Evolutionary conservation across 2,888 invertebrate species (phyloP).

Genomic region (Erynnis tages): DNA sequence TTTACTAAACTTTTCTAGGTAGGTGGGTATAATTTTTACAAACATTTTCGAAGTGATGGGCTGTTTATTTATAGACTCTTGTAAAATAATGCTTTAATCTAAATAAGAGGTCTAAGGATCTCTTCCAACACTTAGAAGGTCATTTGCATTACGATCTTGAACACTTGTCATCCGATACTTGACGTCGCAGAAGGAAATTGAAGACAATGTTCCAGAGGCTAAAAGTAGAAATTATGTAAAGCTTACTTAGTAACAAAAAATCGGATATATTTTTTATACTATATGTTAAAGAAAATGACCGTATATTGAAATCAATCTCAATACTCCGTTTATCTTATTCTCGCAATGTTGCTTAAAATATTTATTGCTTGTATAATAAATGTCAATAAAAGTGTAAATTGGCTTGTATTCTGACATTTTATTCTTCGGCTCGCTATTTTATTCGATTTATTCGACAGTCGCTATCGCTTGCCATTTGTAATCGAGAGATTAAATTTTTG

Average conservation of each 20-base stretch:
- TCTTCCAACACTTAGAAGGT: slow-evolving; percentile 1
- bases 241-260: neutral
- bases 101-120: no score
- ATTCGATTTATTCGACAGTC: slow-evolving; percentile 10
- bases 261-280: no score
- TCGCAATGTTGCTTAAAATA: slow-evolving; percentile 29
- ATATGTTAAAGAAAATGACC: no score
- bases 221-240: no score
- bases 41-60: no score
- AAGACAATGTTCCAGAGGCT: no score
- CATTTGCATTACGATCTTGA: slow-evolving; percentile 6
- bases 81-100: no score
- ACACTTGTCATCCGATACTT: neutral
- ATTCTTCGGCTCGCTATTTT: slow-evolving; percentile 6
- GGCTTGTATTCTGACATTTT: slow-evolving; percentile 21
- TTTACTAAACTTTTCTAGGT: no score
- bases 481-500: no score
- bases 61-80: no score
- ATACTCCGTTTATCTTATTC: slow-evolving; percentile 33
- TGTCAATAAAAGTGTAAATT: slow-evolving; percentile 33
- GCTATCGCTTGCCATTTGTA: neutral
- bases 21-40: no score
- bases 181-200: neutral
- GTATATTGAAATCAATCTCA: slow-evolving; percentile 33
- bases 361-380: slow-evolving; percentile 33